These are phyloP conservation scores for Mormyrops attenuatus DNA, from an alignment of 2,797 vertebrate species.

Conservation along the genomic window DNA sequence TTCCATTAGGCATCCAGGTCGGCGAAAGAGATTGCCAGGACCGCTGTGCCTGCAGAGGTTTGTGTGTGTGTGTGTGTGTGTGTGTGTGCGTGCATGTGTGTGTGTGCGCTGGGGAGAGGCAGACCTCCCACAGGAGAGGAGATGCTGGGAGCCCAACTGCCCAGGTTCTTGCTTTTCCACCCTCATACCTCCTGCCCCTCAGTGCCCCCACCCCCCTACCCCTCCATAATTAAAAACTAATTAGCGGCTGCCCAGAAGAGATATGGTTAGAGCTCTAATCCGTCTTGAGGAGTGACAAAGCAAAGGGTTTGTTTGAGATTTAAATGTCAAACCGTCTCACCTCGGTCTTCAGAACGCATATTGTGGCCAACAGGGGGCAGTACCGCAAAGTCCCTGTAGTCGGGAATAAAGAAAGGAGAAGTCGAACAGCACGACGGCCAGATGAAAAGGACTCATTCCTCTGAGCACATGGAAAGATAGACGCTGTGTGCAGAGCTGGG, in stretches of 20 bases:
- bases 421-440: background rate
- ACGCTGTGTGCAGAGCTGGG: background rate
- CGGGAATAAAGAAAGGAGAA: background rate
- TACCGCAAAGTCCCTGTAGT: background rate
- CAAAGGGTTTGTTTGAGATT: constrained; percentile 53
- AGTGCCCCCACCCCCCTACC: background rate
- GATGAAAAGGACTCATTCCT: constrained; percentile 11
- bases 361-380: constrained; percentile 2
- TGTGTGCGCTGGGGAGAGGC: constrained; percentile 27
- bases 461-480: constrained; percentile 21
- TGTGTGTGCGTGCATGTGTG: constrained; percentile 29
- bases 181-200: background rate
- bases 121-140: constrained; percentile 34
- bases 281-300: constrained; percentile 61
- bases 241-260: constrained; percentile 73
- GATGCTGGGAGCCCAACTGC: constrained; percentile 27
- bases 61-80: background rate
- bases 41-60: constrained; percentile 26
- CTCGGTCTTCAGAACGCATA: constrained; percentile 39
- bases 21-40: constrained; percentile 53
- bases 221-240: constrained; percentile 72
- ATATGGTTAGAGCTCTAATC: constrained; percentile 71
- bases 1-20: constrained; percentile 74
- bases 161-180: background rate
- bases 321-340: constrained; percentile 67